Evolutionary conservation across 2,888 invertebrate species (phyloP), one percentile per base, ranked within the genome.

Genomic region (Macrophya alboannulata): DNA sequence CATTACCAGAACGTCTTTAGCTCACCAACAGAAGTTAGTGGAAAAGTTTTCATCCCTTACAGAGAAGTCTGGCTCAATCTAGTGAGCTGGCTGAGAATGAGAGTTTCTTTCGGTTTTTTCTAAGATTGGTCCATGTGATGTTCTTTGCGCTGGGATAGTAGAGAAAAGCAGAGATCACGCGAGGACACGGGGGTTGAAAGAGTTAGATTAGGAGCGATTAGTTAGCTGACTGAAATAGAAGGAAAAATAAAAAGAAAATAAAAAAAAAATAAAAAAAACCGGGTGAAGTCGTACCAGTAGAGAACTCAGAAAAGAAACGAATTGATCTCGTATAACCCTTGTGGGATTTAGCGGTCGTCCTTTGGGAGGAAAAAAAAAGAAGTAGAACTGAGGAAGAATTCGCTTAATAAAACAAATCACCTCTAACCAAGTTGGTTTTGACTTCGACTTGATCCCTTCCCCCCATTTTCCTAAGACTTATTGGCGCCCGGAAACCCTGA

Each of bases 351-450:
- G 71, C 31, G 68, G 68, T 25, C 68, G 9, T 71, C 48, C 48
- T 15, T 45, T 48, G 59, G 62, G 37, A 17, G 55, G 55, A 74
- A 62, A 43, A 81, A 40, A 62, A 62, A 68, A 48, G 68, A 45
- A 21, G 48, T 45, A 83, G 37, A 68, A 31, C 8, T n/a, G 25
- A 48, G 68, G 40, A 83, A 21, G 68, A 83, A 83, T 83, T 71
- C 83, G 81, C 83, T 68, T 68, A 83, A 68, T 83, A 68, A 83
- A 83, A 83, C 83, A 71, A 83, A 83, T 83, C 83, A 71, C 51
- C 68, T 71, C 15, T 68, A 83, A 68, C 68, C 68, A 83, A 83
- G 83, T 83, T 71, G 48, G 37, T 83, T 83, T 83, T 68, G 45
- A 83, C 51, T 71, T 62, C 48, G 45, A 83, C 71, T 71, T 71